These are phyloP conservation scores for Athene noctua DNA, from an alignment of 2,113 vertebrate genomes.

Conservation along the genomic window DNA sequence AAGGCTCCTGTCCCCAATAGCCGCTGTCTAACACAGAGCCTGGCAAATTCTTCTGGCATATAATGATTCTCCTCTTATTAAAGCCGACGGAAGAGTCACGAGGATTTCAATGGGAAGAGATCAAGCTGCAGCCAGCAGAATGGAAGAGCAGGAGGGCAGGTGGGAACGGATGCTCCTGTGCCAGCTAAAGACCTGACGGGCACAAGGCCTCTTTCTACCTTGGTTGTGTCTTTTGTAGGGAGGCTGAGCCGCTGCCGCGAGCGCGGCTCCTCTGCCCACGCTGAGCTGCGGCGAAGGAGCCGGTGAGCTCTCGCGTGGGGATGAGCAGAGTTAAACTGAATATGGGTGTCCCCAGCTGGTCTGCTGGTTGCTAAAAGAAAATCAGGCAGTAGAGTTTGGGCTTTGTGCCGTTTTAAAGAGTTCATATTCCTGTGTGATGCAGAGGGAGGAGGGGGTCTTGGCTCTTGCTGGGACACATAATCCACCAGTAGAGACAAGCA, in stretches of 20 bases:
- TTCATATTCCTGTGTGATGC: not conserved
- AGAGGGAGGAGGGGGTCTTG: not conserved
- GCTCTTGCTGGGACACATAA: not conserved
- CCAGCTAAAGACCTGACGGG: not conserved
- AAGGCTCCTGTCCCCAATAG: not conserved
- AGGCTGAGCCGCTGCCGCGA: not conserved
- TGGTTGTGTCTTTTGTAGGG: not conserved
- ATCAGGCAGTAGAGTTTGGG: not conserved
- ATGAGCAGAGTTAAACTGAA: not conserved
- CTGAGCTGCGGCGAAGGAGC: not conserved
- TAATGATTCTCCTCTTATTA: not conserved
- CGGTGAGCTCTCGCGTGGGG: accelerated
- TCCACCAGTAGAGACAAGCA: not conserved
- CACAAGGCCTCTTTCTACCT: not conserved
- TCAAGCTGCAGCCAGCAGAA: not conserved
- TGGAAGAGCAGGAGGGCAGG: not conserved
- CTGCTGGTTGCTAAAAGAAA: not conserved
- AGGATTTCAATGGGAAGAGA: not conserved
- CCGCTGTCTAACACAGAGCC: not conserved
- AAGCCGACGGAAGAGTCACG: accelerated
- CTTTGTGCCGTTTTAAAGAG: not conserved
- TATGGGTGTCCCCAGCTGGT: not conserved
- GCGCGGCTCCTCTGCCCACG: not conserved
- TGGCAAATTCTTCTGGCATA: not conserved
- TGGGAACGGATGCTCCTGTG: not conserved